Base-by-base conservation (phyloP, 2,113 vertebrate species). In the Gallinago paraguaiae region DNA sequence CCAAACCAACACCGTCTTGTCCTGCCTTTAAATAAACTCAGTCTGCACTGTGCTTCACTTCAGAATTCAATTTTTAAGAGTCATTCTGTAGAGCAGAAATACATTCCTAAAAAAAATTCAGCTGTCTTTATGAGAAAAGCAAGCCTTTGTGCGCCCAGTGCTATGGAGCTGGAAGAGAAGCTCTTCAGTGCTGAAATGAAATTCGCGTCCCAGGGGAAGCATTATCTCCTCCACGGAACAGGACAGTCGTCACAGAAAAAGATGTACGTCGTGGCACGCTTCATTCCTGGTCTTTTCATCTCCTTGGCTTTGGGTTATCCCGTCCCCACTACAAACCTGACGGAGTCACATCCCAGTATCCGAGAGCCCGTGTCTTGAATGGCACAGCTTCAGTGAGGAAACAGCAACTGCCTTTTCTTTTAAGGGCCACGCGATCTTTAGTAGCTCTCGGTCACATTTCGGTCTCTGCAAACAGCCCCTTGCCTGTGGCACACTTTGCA, bases 21-120 rank as follows among this genome's bases (percentile, higher is more conserved):
- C 54, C 54, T 71, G 56, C 60, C 35, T 53, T 75, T 92, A 70
- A 70, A 74, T 45, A 81, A 92, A 87, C 60, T 80, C 64, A 71
- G 70, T 92, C 72, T 76, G 67, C 41, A 37, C 54, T 37, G 37
- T 59, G 64, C 86, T 89, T 88, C 72, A 65, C 77, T 77, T 74
- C 59, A 65, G 54, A 92, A 81, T 69, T 82, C 54, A 20, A 27
- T 77, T 82, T 85, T 93, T 76, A 90, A 84, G 84, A 91, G 54
- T 57, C 2, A 88, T 85, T 92, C 57, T 85, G 37, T 54, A 80
- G 48, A 84, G 30, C 63, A 90, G 67, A 86, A 95, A 92, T 80
- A 77, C 33, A 77, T 77, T 70, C 35, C 60, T 86, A 84, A 82
- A 95, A 95, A 95, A 83, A 57, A 57, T 61, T 67, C 33, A 77